Evolutionary conservation across 2,113 vertebrate genomes (phyloP).

Genomic region (Pycnonotus jocosus): DNA sequence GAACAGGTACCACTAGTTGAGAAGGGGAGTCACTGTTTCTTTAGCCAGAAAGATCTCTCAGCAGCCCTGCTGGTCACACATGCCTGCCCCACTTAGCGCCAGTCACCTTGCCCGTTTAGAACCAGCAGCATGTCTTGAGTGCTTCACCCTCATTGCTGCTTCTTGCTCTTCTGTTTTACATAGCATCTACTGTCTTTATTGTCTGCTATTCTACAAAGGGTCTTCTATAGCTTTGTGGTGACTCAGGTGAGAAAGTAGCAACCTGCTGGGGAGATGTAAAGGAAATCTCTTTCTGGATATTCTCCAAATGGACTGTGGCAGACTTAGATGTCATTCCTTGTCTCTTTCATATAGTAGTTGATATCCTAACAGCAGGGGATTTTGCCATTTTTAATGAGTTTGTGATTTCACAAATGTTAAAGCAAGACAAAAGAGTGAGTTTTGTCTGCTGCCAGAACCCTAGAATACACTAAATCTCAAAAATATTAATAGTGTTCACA

Average conservation of each 20-base stretch:
- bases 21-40: background rate
- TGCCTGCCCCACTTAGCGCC: rapidly evolving
- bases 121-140: too few relatives aligned
- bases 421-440: background rate
- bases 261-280: background rate
- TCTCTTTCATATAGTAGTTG: background rate
- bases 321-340: background rate
- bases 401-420: background rate
- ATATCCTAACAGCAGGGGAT: background rate
- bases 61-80: background rate
- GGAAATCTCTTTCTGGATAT: background rate
- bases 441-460: background rate
- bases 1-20: background rate
- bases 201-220: background rate
- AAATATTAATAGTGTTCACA: background rate
- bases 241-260: background rate
- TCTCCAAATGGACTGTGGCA: background rate
- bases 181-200: background rate
- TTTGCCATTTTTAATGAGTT: background rate
- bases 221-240: background rate
- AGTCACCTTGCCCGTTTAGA: background rate
- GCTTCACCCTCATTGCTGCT: background rate
- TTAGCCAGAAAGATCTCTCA: background rate
- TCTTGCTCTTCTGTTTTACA: background rate
- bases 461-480: background rate